Base-by-base conservation (phyloP, 2,113 vertebrate species). In the Cyrtonyx montezumae region DNA sequence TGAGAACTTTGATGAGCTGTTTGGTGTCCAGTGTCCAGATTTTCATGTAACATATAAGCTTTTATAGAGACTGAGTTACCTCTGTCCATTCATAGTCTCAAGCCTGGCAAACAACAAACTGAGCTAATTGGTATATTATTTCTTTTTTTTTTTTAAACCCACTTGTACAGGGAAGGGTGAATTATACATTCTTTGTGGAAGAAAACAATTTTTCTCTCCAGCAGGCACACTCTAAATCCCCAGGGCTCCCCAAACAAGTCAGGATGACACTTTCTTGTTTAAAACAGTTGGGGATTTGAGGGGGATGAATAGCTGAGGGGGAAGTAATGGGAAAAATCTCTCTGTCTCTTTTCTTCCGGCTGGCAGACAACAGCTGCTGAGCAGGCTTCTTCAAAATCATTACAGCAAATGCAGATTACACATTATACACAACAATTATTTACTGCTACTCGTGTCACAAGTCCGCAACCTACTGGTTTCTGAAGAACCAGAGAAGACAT, bases 121-220 rank as follows among this genome's bases (percentile, higher is more conserved):
- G 65, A 88, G 42, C 4, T 91, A 92, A 81, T 56, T 84, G 22
- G 23, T 90, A 7, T 85, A 36, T 95, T 93, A 70, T 40, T 40
- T 40, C 40, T 40, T 40, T 40, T 40, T 40, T 40, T 40, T 40
- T 40, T 40, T 40, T 40, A 13, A 40, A 40, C 40, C 55, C 36
- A 55, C 20, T 79, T 68, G 11, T 67, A 18, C 32, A 58, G 23
- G 37, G 46, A 82, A 88, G 30, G 55, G 19, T 1, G 8, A 75
- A 36, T 73, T 51, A 88, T 92, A 81, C 10, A 28, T 69, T 96
- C 65, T 82, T 32, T 45, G 65, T 87, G 68, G 40, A 87, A 67
- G 58, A 90, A 95, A 94, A 89, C 32, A 87, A 85, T 84, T 89
- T 74, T 73, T 62, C 18, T 37, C 45, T 95, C 79, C 73, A 89